Evolutionary conservation across 2,113 vertebrate species (phyloP).

Genomic region (Lagopus leucura): DNA sequence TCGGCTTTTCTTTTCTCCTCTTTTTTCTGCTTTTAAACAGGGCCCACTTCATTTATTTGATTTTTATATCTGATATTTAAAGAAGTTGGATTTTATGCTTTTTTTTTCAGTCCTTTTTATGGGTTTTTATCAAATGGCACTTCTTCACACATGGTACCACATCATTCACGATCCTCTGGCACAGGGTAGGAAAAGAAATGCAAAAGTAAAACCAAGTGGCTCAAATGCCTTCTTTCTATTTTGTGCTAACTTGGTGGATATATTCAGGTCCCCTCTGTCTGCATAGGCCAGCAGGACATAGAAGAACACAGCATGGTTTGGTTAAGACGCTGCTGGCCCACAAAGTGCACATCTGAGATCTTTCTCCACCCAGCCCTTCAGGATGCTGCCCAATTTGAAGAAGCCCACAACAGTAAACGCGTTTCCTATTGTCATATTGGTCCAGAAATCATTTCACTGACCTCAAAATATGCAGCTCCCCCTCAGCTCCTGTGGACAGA

Average conservation of each 20-base stretch:
- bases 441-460: background rate
- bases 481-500: background rate
- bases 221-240: background rate
- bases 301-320: rapidly evolving
- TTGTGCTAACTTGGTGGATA: background rate
- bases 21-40: background rate
- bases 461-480: background rate
- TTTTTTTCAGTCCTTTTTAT: background rate
- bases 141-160: background rate
- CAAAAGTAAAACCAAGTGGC: background rate
- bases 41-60: background rate
- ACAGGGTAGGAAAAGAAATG: background rate
- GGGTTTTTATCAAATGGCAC: background rate
- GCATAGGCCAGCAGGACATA: background rate
- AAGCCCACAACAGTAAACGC: background rate
- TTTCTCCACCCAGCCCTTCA: background rate
- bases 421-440: background rate
- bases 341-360: rapidly evolving
- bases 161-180: background rate
- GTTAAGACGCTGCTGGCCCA: background rate
- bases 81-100: background rate
- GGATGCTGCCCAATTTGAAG: background rate
- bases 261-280: too few species aligned
- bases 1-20: background rate
- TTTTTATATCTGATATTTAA: background rate